Evolutionary conservation across 2,113 vertebrate species (phyloP).

Genomic region (Gopherus flavomarginatus): DNA sequence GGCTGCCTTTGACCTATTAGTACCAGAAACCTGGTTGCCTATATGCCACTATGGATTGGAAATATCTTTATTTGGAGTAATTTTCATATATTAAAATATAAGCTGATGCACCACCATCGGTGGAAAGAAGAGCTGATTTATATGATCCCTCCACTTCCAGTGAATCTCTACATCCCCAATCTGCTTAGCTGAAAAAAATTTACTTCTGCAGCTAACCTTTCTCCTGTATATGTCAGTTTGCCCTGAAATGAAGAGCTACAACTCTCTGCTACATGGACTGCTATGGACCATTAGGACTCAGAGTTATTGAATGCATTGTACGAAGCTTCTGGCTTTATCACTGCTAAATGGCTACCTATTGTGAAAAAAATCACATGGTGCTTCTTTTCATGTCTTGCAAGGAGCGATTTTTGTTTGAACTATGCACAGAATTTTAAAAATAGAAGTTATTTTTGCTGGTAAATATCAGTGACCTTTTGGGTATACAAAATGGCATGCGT

Average conservation of each 20-base stretch:
- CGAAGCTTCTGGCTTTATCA: neutral
- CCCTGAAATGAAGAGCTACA: neutral
- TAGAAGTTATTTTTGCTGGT: neutral
- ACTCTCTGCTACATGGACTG: neutral
- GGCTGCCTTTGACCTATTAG: neutral
- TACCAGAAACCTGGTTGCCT: neutral
- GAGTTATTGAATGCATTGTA: slow-evolving; percentile 6
- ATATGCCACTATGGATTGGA: neutral
- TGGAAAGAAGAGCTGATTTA: slow-evolving; percentile 31
- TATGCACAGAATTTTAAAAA: neutral
- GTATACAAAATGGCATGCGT: neutral
- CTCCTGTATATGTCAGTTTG: slow-evolving; percentile 4
- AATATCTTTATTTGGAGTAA: neutral
- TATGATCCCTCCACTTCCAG: slow-evolving; percentile 18
- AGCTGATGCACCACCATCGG: neutral
- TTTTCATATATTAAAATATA: slow-evolving; percentile 20
- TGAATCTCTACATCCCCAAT: neutral
- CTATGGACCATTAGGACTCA: neutral
- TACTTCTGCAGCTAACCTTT: slow-evolving; percentile 10
- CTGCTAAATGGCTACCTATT: neutral
- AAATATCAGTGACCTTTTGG: neutral
- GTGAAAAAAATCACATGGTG: neutral
- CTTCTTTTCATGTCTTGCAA: neutral
- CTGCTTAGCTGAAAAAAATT: slow-evolving; percentile 53
- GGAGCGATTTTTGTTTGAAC: neutral